Conservation (phyloP, 2,797 vertebrate species). For the Prionace glauca region DNA sequence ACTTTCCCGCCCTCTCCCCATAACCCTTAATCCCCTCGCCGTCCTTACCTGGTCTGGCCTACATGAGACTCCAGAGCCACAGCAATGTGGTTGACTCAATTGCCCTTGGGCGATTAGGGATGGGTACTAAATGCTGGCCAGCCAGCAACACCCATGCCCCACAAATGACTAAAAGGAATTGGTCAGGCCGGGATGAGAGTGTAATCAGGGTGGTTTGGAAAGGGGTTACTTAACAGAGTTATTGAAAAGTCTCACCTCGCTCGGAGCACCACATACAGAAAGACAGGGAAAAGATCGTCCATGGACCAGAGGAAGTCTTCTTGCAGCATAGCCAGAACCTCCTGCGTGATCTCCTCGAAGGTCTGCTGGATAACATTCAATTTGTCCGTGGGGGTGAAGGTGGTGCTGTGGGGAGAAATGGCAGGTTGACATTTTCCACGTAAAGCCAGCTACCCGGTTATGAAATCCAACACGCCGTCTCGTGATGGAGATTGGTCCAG, state of each 20-base stretch:
- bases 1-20: no score
- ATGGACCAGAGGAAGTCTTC: slow-evolving; percentile 97
- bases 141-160: no score
- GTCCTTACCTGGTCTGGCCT: no score
- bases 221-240: background rate
- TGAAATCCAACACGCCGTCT: background rate
- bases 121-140: no score
- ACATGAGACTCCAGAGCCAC: no score
- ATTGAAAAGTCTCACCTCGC: slow-evolving; percentile 69
- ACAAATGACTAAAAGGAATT: no score
- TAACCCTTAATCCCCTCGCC: no score
- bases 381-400: slow-evolving; percentile 94
- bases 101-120: no score
- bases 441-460: background rate
- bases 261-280: slow-evolving; percentile 92
- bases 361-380: slow-evolving; percentile 94
- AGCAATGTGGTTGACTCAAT: no score
- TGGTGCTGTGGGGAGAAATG: slow-evolving; percentile 66
- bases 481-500: background rate
- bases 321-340: slow-evolving; percentile 75
- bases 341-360: slow-evolving; percentile 94
- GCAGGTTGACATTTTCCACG: background rate
- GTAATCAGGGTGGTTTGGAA: slow-evolving; percentile 19
- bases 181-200: background rate
- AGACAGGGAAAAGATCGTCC: slow-evolving; percentile 96